Evolutionary conservation across 2,888 invertebrate genomes (phyloP).

Genomic region (Drosophila histrio): DNA sequence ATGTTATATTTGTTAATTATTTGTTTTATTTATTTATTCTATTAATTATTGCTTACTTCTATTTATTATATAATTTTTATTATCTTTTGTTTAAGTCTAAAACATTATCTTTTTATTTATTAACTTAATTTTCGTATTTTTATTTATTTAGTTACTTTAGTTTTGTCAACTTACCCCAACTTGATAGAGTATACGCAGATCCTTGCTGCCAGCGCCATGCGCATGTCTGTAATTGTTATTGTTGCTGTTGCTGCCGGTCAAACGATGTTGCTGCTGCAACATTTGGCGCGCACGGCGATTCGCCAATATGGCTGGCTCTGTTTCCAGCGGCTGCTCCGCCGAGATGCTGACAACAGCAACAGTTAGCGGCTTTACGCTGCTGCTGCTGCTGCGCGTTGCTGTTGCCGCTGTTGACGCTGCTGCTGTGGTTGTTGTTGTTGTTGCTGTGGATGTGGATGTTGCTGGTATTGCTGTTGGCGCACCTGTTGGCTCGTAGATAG

Average conservation of each 20-base stretch:
- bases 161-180: conserved; percentile 82
- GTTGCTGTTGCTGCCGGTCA: conserved; percentile 63
- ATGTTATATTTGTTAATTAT: too few species aligned
- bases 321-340: conserved; percentile 36
- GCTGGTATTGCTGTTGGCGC: conserved; percentile 27
- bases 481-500: conserved; percentile 63
- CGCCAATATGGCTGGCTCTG: conserved; percentile 46
- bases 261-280: conserved; percentile 81
- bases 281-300: conserved; percentile 84
- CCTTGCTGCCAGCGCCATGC: conserved; percentile 52
- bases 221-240: conserved; percentile 52
- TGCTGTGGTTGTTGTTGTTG: conserved; percentile 22
- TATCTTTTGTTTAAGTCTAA: too few species aligned
- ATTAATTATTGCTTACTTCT: too few species aligned
- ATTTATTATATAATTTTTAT: too few species aligned
- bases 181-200: conserved; percentile 88
- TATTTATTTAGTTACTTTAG: too few species aligned
- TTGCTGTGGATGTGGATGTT: conserved; percentile 24
- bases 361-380: conserved; percentile 50
- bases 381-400: conserved; percentile 42
- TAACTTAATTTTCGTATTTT: not conserved
- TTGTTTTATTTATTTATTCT: too few species aligned
- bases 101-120: not conserved
- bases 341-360: conserved; percentile 53
- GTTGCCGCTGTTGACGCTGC: conserved; percentile 34